Conservation (phyloP, 2,113 vertebrate species). For the Seriola aureovittata region DNA sequence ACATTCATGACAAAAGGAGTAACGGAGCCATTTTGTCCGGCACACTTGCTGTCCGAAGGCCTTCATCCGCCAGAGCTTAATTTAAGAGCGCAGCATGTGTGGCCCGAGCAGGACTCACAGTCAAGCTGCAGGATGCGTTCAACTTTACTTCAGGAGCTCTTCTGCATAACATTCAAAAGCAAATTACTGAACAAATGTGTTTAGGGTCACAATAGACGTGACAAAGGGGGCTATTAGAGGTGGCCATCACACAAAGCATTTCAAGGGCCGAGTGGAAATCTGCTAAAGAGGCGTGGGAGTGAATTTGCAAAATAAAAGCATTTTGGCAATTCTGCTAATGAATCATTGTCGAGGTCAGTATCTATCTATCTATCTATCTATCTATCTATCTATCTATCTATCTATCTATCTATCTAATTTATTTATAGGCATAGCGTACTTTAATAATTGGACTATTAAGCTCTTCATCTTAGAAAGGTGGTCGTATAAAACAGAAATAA, state of each 20-base stretch:
- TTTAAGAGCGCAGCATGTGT: conserved; percentile 50
- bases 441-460: not conserved
- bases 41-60: conserved; percentile 40
- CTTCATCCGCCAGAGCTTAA: conserved; percentile 5
- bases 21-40: conserved; percentile 70
- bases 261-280: conserved; percentile 45
- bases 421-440: no score
- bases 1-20: conserved; percentile 8
- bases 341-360: conserved; percentile 22
- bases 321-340: conserved; percentile 34
- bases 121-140: conserved; percentile 4
- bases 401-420: conserved; percentile 21
- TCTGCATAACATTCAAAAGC: conserved; percentile 61
- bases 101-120: conserved; percentile 42
- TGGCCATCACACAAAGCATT: conserved; percentile 39
- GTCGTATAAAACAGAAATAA: not conserved
- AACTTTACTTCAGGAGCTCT: conserved; percentile 45
- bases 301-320: conserved; percentile 70
- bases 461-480: not conserved
- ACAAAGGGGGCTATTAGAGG: conserved; percentile 72
- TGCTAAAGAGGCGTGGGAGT: conserved; percentile 54
- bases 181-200: conserved; percentile 65
- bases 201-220: conserved; percentile 45
- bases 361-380: conserved; percentile 41
- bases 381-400: conserved; percentile 39